phyloP scores from a whole-genome alignment of 35 echinoderm and acorn worm species.

The Anneissia japonica region DNA sequence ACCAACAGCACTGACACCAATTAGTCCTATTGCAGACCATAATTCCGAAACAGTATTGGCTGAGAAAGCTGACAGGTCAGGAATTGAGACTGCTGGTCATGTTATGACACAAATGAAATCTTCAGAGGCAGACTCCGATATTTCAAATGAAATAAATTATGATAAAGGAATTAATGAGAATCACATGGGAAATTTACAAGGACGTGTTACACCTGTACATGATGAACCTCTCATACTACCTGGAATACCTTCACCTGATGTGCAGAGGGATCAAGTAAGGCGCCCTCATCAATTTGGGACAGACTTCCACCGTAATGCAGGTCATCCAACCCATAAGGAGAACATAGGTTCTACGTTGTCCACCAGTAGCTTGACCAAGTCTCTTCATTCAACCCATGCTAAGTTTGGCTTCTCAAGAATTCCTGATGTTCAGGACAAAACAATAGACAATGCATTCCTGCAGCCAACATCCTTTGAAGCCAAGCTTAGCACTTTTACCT shows the following conservation, averaged over 20 bases:
- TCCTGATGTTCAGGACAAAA: constrained; percentile 1
- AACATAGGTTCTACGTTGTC: background rate
- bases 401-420: constrained; percentile 1
- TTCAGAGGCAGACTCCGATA: background rate
- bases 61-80: background rate
- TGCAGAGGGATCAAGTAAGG: background rate
- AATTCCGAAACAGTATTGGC: background rate
- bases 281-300: background rate
- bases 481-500: background rate
- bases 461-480: background rate
- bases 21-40: background rate
- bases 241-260: background rate
- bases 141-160: background rate
- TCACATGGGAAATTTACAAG: background rate
- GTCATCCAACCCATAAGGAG: background rate
- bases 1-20: background rate
- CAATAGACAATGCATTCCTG: background rate
- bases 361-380: background rate
- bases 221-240: background rate
- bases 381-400: background rate
- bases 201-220: background rate
- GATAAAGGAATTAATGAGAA: background rate
- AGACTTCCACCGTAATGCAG: background rate
- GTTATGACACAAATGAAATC: background rate
- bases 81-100: background rate